Evolutionary conservation across 2,113 vertebrate species (phyloP), one percentile per base, ranked within the genome.

Genomic region (Sphyrna mokarran): DNA sequence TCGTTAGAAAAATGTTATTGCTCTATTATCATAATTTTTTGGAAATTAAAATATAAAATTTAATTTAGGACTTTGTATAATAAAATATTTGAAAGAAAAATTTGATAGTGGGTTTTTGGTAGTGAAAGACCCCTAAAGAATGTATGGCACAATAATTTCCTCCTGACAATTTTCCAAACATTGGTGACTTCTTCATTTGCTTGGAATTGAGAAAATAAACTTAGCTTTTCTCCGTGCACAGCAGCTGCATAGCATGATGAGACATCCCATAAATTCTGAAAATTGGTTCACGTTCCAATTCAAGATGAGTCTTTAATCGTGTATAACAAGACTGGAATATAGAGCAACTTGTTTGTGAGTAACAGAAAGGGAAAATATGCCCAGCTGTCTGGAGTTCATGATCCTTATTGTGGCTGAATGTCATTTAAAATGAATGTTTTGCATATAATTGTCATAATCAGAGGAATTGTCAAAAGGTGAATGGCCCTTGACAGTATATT

Each of bases 381-480:
- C 29, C 58, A 91, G 54, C 10, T 33, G 54, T 61, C n/a, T 90
- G 87, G 54, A n/a, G 87, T 91, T 90, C 54, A 90, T 90, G 8
- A 80, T 3, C 43, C 85, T 87, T 87, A 48, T 87, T 80, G 5
- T 23, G 48, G 83, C 40, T 89, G 86, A 61, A 37, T n/a, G 4
- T 83, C 37, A 40, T 40, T 33, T 18, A 83, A 40, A 83, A 83
- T 83, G n/a, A 83, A 83, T 37, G 48, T 33, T 33, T 33, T 58
- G 23, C 87, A 91, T 91, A 91, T 63, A 91, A 63, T 91, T 91
- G 87, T 91, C 87, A 91, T 91, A 91, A 91, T 61, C 87, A 61
- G 80, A 61, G 58, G 29, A 91, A 91, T 89, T 61, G 87, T 14
- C 14, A 61, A 29, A 33, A 91, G 29, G 58, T 61, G 29, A 58